Base-by-base conservation (phyloP, 2,797 vertebrate genomes). In the Labroides dimidiatus region DNA sequence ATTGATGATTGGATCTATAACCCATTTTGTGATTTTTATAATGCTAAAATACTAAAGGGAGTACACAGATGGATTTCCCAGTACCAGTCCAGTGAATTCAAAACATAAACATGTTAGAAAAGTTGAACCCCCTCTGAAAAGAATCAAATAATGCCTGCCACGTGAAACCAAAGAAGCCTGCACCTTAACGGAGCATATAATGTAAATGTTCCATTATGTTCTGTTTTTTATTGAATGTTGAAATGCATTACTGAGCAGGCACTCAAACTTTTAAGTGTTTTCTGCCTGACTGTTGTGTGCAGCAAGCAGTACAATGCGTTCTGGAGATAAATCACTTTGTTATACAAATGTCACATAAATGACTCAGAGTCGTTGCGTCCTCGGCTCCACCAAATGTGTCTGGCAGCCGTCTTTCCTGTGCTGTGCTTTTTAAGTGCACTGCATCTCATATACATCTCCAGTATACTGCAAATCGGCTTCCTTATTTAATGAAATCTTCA, bases 401-500 rank as follows among this genome's bases (percentile, higher is more conserved):
- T 42, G 3, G 9, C 23, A 21, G 24, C 14, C 23, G 41, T 41
- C 50, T 16, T 4, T 33, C 17, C 8, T 24, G 2, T 12, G 24
- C 19, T 23, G 37, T 48, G 24, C 36, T 33, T 39, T 48, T 45
- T 16, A 30, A 21, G 11, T 6, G 12, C 10, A 27, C 27, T 60
- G 6, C 17, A 30, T 60, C 16, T 36, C 16, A 21, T 27, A 41
- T 45, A 21, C 54, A 12, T 73, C 48, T 49, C 8, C n/a, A 37
- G 11, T 17, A 21, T 19, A 43, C 27, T 51, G 13, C 24, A 0
- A 50, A 55, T 50, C 19, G 1, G 2, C 70, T 55, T 27, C 4
- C 24, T 57, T 55, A 43, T 42, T 74, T 53, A 77, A 82, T 72
- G 48, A 72, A 85, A 77, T 80, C 48, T 71, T 62, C 37, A 69